Base-by-base conservation (phyloP, 1,140 invertebrate genomes). In the Drosophila pallidifrons region DNA sequence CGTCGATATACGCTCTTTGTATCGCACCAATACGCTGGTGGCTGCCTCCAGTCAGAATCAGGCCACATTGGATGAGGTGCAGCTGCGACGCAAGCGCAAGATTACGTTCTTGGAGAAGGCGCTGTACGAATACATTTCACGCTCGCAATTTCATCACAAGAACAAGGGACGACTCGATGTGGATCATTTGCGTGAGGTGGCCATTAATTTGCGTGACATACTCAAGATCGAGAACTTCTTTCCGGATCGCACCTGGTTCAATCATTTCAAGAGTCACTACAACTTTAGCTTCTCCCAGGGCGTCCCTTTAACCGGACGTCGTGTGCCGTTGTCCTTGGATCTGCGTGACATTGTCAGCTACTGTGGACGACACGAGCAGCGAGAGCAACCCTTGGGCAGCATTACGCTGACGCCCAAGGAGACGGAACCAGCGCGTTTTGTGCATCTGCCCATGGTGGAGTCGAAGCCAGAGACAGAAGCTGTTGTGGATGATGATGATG, bases 281-380 rank as follows among this genome's bases (percentile, higher is more conserved):
- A 75, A 91, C 35, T 89, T 89, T 1, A 82, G 46, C 30, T 82
- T 90, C 28, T 81, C 86, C 0, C 81, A 81, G 15, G 86, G 87
- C 8, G 69, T 89, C 4, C 66, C 67, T 0, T 13, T 76, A 15
- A 64, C 69, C 6, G 47, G 52, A 1, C 69, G 89, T 3, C 66
- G 73, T 1, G 75, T 88, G 11, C 79, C 75, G 1, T 43, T 91
- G 1, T 91, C 87, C 0, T 32, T 92, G 8, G 91, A 92, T 30
- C 58, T 92, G 16, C 80, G 85, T 4, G 91, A 92, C 13, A 91
- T 92, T n/a, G 77, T 92, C n/a, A 92, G 91, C 61, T 92, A 77
- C 58, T 91, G 79, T 13, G 75, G 71, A 3, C 55, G 73, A 11
- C 41, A 78, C 49, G 82, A 75, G 43, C 81, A 78, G 51, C 75